Evolutionary conservation across 2,113 vertebrate species (phyloP), one percentile per base, ranked within the genome.

Genomic region (Gallinago media): DNA sequence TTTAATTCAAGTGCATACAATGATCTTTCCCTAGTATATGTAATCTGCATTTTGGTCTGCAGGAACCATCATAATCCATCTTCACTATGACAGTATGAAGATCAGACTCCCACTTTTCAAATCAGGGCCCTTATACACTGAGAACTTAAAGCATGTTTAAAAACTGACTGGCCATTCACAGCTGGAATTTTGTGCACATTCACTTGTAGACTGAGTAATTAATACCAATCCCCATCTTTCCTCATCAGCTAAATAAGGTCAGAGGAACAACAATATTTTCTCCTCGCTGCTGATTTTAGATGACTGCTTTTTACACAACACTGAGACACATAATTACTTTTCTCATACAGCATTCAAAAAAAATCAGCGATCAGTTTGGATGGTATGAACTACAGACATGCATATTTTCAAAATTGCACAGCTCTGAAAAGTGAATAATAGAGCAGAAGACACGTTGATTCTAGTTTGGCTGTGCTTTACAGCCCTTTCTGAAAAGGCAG

Each of bases 1-100:
- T 82, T 96, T 78, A 91, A 93, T 96, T 92, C 94, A 94, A 88
- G 75, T 52, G 68, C 47, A 85, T 54, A 63, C 44, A 58, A 21
- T 26, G 31, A 82, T 95, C 74, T 83, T 90, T 88, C 50, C 82
- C 74, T 72, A 54, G 34, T 65, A 36, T 21, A 70, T 34, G 31
- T 58, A 71, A 68, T 67, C 72, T 90, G 17, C 55, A 84, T 88
- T 93, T 96, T 81, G 49, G 67, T 92, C 91, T 88, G 46, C 50
- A 40, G 59, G 66, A 83, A 66, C 73, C 68, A 85, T 76, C 52
- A 75, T 13, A 49, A 68, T 79, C 65, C 8, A 25, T 86, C 95
- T 95, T 89, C 49, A 68, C 66, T 83, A 42, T 81, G 75, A 88
- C 65, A 47, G 36, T 54, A 83, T 38, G 44, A 65, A 90, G 50